Percentiles rank a stretch among this genome's conserved stretches.
phyloP scores from a whole-genome alignment of 2,888 invertebrate genomes.

The Drosophila ezoana region DNA sequence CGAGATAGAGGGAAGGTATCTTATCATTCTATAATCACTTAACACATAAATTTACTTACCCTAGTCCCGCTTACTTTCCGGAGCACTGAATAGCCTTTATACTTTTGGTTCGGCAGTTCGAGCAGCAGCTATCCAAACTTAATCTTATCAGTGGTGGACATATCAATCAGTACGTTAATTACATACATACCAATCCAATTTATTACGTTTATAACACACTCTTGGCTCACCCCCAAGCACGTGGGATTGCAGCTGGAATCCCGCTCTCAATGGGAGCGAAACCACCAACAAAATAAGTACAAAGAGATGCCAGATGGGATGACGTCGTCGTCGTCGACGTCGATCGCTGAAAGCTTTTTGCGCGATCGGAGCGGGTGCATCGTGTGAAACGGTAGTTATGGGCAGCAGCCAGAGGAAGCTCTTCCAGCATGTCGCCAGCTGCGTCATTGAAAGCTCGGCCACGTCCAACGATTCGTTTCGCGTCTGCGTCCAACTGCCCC shows the following conservation, averaged over 20 bases:
- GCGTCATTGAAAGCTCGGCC: constrained; percentile 51
- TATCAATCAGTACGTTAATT: constrained; percentile 14
- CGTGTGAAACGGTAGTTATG: constrained; percentile 3
- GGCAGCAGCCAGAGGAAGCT: constrained; percentile 43
- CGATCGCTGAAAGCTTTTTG: constrained; percentile 29
- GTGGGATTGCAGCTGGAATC: constrained; percentile 13
- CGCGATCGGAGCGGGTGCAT: constrained; percentile 6
- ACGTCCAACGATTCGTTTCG: constrained; percentile 7
- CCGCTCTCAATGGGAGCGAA: not conserved
- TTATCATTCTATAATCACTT: constrained; percentile 6
- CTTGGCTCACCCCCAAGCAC: not conserved
- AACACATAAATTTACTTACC: not conserved
- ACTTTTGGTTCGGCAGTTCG: not conserved
- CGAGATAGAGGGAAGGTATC: not conserved
- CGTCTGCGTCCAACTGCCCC: not conserved
- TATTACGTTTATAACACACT: not conserved
- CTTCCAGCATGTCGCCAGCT: constrained; percentile 48
- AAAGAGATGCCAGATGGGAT: not conserved
- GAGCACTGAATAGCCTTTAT: not conserved
- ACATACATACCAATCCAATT: not conserved
- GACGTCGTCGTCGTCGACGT: constrained; percentile 2
- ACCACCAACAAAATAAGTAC: not conserved
- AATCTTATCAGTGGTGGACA: not conserved
- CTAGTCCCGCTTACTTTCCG: not conserved
- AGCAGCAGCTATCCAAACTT: not conserved